These are phyloP conservation scores for Apis florea DNA, from an alignment of 1,140 invertebrate genomes.

Conservation along the genomic window DNA sequence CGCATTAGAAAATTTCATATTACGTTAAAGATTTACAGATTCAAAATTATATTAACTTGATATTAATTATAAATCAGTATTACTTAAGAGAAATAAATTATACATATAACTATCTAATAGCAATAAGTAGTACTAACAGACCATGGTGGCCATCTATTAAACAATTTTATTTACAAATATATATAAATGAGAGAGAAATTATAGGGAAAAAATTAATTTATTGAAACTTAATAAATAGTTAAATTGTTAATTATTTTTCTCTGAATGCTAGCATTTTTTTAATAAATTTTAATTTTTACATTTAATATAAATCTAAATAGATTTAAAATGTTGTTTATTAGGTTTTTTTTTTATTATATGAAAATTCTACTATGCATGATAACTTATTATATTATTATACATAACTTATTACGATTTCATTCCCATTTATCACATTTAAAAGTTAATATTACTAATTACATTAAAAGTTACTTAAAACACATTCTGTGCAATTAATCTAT, in stretches of 20 bases:
- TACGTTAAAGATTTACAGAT: conserved; percentile 38
- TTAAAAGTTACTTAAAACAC: conserved; percentile 29
- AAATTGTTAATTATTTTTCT: neutral
- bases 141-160: conserved; percentile 72
- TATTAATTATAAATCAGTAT: conserved; percentile 73
- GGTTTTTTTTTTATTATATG: conserved; percentile 9
- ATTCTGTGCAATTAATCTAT: conserved; percentile 44
- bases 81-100: conserved; percentile 71
- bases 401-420: conserved; percentile 12
- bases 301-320: neutral
- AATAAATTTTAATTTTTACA: neutral
- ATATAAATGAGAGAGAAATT: conserved; percentile 43
- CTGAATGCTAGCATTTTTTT: conserved; percentile 15
- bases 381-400: conserved; percentile 26
- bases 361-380: conserved; percentile 3
- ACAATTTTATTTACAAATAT: conserved; percentile 52
- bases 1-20: conserved; percentile 46
- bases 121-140: conserved; percentile 68
- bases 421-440: conserved; percentile 25
- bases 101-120: conserved; percentile 64
- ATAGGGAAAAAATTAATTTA: conserved; percentile 2
- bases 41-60: conserved; percentile 54
- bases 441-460: conserved; percentile 30
- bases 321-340: neutral
- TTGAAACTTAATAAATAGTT: conserved; percentile 3